A percentile compares a stretch with the other conserved stretches of the same genome.
These are phyloP conservation scores for Australoheros scitulus DNA, from an alignment of 2,113 vertebrate genomes.

Conservation along the genomic window DNA sequence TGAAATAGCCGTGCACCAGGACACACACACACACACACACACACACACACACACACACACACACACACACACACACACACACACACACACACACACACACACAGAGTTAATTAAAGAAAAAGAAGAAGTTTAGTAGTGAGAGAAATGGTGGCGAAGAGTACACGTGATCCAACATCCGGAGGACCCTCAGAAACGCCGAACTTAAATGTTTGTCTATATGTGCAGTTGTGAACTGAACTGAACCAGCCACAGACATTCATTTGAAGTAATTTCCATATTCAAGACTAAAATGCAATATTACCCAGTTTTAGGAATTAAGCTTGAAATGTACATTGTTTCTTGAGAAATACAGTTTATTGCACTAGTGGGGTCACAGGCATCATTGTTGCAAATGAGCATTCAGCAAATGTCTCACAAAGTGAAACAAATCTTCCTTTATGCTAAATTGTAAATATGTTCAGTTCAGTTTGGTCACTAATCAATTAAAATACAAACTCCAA, in stretches of 20 bases:
- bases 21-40: not conserved
- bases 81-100: not conserved
- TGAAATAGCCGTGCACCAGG: conserved; percentile 15
- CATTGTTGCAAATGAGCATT: not conserved
- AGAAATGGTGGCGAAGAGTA: not conserved
- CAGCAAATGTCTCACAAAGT: not conserved
- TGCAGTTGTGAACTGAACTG: not conserved
- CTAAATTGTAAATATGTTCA: too few relatives aligned
- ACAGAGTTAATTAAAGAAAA: not conserved
- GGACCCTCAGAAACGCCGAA: not conserved
- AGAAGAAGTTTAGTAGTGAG: not conserved
- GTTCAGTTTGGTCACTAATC: too few relatives aligned
- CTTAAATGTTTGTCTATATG: not conserved
- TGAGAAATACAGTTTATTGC: not conserved
- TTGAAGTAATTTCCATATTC: not conserved
- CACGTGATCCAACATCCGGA: not conserved
- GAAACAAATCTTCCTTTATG: not conserved
- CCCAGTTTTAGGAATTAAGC: not conserved
- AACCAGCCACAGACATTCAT: not conserved
- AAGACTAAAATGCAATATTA: not conserved
- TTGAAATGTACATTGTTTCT: not conserved
- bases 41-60: not conserved
- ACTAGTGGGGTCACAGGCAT: not conserved
- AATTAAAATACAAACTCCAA: too few relatives aligned
- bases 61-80: not conserved